Conservation (phyloP, 2,797 vertebrate species). For the Neopelma chrysocephalum region DNA sequence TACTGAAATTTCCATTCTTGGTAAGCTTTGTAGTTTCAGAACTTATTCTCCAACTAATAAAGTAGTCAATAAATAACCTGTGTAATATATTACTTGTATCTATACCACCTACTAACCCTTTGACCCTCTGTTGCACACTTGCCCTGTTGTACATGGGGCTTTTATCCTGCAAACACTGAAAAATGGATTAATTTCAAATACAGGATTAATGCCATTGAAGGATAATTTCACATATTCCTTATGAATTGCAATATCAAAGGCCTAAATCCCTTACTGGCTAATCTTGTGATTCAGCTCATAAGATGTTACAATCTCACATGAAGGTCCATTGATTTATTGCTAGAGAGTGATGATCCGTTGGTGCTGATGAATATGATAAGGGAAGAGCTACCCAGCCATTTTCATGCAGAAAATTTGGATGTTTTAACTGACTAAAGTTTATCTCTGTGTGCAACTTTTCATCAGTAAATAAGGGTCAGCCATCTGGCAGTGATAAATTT, state of each 20-base stretch:
- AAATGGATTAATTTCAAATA: neutral
- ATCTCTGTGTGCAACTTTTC: slow-evolving; percentile 57
- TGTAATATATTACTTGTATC: neutral
- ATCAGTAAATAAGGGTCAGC: slow-evolving; percentile 76
- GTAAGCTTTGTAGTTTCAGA: neutral
- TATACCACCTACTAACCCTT: neutral
- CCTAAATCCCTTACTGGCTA: neutral
- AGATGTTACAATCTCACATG: neutral
- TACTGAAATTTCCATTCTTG: neutral
- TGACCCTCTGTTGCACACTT: neutral
- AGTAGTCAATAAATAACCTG: neutral
- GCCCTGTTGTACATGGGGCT: neutral
- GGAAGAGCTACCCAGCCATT: neutral
- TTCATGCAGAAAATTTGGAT: neutral
- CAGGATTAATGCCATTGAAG: neutral
- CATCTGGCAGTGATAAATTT: slow-evolving; percentile 74
- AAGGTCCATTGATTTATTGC: neutral
- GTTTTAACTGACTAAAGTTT: slow-evolving; percentile 59
- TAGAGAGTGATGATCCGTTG: neutral
- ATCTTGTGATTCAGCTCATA: neutral
- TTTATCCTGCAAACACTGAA: neutral
- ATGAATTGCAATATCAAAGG: neutral
- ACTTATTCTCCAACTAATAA: neutral
- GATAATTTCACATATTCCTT: neutral
- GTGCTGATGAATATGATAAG: neutral